Base-by-base conservation (phyloP, 2,888 invertebrate species). In the Petrolisthes manimaculis region DNA sequence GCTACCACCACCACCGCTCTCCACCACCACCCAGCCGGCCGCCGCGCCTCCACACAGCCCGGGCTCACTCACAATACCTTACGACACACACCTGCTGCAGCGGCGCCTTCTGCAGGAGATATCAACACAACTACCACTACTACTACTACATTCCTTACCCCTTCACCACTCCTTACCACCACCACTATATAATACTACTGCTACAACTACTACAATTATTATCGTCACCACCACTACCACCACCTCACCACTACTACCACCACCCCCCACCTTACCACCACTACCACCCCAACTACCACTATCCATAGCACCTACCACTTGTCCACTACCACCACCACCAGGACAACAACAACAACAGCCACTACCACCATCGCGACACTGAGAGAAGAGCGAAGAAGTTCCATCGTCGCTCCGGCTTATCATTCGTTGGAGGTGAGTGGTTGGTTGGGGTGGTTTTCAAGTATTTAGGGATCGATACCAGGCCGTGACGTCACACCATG, bases 1-100 rank as follows among this genome's bases (percentile, higher is more conserved):
- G 79, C 86, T 83, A 75, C 86, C 81, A 83, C 87, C 83, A 83
- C 87, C 87, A 83, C 87, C 87, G 83, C 87, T 79, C 87, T 83
- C 87, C 83, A 75, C 75, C 78, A 83, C 87, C 87, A 83, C 87
- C 87, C 87, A 83, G 87, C 79, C 87, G 80, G 71, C 71, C 87
- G 71, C 71, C 87, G 87, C 87, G 82, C 87, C 83, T 77, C 83
- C 83, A 83, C 86, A 83, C 87, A 79, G 86, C 61, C 37, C 80
- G 71, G 80, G 21, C 53, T 61, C 78, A 71, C 67, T n/a, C 1
- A 37, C 37, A 37, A 37, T 37, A 37, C 37, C 37, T 37, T 37
- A 21, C 3, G 2, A 71, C 71, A 71, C 12, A 6, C 71, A 5
- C 5, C 61, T 6, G 61, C 18, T 61, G 79, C 85, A 54, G 67